Percentiles rank a stretch among this genome's conserved stretches.
phyloP scores from a whole-genome alignment of 2,113 vertebrate genomes.

The Boleophthalmus pectinirostris region DNA sequence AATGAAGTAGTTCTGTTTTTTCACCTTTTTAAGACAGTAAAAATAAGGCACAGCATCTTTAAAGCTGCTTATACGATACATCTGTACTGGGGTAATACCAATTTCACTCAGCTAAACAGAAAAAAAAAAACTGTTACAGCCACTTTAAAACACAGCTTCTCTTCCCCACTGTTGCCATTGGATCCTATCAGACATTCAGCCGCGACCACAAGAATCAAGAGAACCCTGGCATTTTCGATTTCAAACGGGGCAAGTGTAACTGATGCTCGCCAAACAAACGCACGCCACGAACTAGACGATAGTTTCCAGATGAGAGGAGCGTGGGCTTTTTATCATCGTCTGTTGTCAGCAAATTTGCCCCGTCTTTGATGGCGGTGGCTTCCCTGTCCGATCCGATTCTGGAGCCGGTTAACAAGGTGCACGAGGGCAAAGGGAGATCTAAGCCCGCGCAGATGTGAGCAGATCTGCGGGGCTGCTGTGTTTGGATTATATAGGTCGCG shows the following conservation, averaged over 20 bases:
- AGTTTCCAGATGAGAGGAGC: constrained; percentile 57
- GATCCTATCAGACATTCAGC: constrained; percentile 32
- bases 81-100: too few relatives aligned
- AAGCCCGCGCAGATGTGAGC: constrained; percentile 44
- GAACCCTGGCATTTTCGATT: constrained; percentile 58
- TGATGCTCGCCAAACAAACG: constrained; percentile 60
- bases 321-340: constrained; percentile 44
- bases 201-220: constrained; percentile 36
- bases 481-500: constrained; percentile 7
- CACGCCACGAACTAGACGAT: constrained; percentile 26
- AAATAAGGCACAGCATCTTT: too few relatives aligned
- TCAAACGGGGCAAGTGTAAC: constrained; percentile 62
- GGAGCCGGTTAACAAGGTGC: constrained; percentile 48
- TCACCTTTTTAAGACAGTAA: too few relatives aligned
- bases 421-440: constrained; percentile 38
- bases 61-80: too few relatives aligned
- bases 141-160: constrained; percentile 21
- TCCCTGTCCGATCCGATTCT: constrained; percentile 27
- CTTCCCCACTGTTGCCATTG: constrained; percentile 48
- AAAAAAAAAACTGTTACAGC: too few relatives aligned
- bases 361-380: constrained; percentile 35
- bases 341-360: constrained; percentile 38
- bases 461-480: constrained; percentile 36
- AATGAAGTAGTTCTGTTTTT: too few relatives aligned
- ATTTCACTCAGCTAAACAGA: too few relatives aligned